These are phyloP conservation scores for Hesperia comma DNA, from an alignment of 2,888 invertebrate species.

Conservation along the genomic window DNA sequence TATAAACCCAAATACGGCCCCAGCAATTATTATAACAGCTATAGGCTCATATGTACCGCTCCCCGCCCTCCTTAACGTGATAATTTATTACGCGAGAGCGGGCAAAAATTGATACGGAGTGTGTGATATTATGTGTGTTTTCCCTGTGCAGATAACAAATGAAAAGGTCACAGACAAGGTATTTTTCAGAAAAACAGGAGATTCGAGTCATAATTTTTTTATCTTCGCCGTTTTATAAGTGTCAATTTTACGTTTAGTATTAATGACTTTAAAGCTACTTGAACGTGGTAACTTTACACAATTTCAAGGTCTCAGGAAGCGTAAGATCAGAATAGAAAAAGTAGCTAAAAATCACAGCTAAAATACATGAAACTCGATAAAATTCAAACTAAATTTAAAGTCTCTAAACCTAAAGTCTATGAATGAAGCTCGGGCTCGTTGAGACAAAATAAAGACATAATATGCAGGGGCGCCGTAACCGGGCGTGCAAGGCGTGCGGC, in stretches of 20 bases:
- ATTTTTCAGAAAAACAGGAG: slow-evolving; percentile 8
- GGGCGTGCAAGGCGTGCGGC: too few relatives aligned
- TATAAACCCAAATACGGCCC: slow-evolving; percentile 22
- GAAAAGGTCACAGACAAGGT: slow-evolving; percentile 19
- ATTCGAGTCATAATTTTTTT: not conserved
- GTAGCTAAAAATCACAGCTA: too few relatives aligned
- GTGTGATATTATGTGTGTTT: slow-evolving; percentile 27
- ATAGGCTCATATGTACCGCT: slow-evolving; percentile 20
- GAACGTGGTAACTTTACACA: too few relatives aligned
- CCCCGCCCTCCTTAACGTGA: slow-evolving; percentile 33
- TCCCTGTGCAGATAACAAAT: slow-evolving; percentile 29
- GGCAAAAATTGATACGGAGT: slow-evolving; percentile 35
- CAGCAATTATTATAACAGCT: slow-evolving; percentile 34
- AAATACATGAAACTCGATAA: too few relatives aligned
- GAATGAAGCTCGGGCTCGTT: too few relatives aligned
- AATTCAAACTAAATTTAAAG: too few relatives aligned
- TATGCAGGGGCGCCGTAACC: too few relatives aligned
- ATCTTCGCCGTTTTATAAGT: not conserved
- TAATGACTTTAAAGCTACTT: too few relatives aligned
- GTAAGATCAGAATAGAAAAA: too few relatives aligned
- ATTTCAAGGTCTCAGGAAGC: too few relatives aligned
- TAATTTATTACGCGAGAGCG: slow-evolving; percentile 34
- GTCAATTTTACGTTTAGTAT: not conserved
- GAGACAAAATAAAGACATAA: too few relatives aligned
- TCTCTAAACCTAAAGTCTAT: too few relatives aligned